Evolutionary conservation across 2,888 invertebrate species (phyloP).

Genomic region (Tricholauxania praeusta): DNA sequence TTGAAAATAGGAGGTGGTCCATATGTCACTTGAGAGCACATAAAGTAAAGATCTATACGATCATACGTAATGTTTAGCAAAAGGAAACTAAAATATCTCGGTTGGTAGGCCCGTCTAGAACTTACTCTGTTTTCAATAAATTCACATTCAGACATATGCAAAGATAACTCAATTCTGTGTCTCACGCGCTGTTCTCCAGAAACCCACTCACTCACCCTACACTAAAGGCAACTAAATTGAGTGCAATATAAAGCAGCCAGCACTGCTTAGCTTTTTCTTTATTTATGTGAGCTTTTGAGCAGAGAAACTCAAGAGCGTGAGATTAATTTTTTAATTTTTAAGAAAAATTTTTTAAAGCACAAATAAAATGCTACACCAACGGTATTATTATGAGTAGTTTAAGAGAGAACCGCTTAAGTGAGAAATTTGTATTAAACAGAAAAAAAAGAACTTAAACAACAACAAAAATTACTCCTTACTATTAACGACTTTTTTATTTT

Average conservation of each 20-base stretch:
- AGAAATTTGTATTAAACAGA: constrained; percentile 42
- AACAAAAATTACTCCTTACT: constrained; percentile 41
- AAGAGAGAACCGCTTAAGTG: constrained; percentile 32
- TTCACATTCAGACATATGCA: no score
- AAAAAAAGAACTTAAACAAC: constrained; percentile 6
- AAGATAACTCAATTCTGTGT: no score
- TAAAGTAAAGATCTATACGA: neutral
- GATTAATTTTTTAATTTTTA: constrained; percentile 8
- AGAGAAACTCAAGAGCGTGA: constrained; percentile 17
- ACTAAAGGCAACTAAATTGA: no score
- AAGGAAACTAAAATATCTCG: neutral
- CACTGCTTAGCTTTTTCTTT: neutral
- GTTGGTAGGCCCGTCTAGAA: no score
- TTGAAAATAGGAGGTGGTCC: no score
- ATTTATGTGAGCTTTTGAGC: constrained; percentile 11
- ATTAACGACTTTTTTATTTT: constrained; percentile 28
- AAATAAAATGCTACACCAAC: constrained; percentile 27
- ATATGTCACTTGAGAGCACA: no score
- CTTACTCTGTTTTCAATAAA: no score
- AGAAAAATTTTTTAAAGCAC: constrained; percentile 5
- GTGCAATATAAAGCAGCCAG: no score
- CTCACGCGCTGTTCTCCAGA: no score
- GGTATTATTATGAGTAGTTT: constrained; percentile 25
- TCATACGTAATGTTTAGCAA: constrained; percentile 9
- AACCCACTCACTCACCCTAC: no score